phyloP scores from a whole-genome alignment of 2,113 vertebrate genomes.

The Ictalurus furcatus region DNA sequence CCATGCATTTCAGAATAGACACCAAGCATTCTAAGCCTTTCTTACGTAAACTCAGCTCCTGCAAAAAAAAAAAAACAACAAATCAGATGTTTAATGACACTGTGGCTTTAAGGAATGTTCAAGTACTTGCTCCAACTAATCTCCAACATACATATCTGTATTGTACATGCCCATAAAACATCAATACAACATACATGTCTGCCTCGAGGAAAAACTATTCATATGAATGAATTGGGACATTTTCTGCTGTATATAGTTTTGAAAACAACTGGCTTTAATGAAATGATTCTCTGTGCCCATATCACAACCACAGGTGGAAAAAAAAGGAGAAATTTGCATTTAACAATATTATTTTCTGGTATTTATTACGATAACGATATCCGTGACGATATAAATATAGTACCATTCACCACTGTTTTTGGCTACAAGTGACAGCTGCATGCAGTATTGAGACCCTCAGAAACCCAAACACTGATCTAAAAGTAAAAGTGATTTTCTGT shows the following conservation, averaged over 20 bases:
- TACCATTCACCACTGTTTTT: too few species aligned
- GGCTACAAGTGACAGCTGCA: too few species aligned
- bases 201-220: not conserved
- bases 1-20: conserved; percentile 98
- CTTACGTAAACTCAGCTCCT: conserved; percentile 96
- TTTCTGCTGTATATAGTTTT: not conserved
- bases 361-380: too few species aligned
- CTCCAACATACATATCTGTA: not conserved
- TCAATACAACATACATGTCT: not conserved
- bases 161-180: not conserved
- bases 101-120: not conserved
- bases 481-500: too few species aligned
- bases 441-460: too few species aligned
- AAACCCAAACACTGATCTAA: too few species aligned
- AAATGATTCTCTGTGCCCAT: not conserved
- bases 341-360: too few species aligned
- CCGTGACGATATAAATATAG: too few species aligned
- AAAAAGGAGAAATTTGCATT: too few species aligned
- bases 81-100: not conserved
- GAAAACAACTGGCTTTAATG: not conserved
- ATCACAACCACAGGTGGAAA: not conserved
- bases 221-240: not conserved
- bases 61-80: not conserved
- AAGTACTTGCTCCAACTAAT: not conserved
- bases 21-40: conserved; percentile 97